Base-by-base conservation (phyloP, 2,797 vertebrate species). In the Euphonia xanthogaster region DNA sequence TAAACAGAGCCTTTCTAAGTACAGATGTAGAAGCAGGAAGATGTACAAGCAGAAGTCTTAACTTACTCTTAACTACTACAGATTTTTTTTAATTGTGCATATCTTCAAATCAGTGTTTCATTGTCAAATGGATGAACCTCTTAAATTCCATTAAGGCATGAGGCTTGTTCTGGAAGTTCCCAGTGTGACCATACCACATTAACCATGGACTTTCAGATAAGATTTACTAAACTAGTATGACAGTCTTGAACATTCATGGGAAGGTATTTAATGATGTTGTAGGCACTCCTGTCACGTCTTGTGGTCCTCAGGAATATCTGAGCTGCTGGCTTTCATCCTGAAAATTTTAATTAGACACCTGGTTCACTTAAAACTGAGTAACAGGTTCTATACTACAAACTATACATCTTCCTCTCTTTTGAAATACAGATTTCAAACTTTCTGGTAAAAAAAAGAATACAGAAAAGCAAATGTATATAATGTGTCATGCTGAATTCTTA, bases 41-140 rank as follows among this genome's bases (percentile, higher is more conserved):
- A 96, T 50, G 65, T 96, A 91, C 66, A 95, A 93, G 58, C 87
- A 95, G 80, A 97, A 89, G 88, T 96, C 95, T 96, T 96, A 95
- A 92, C 51, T 88, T 95, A 55, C 42, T 93, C 7, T 85, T 85
- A 66, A 66, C 55, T 95, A 77, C 79, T 78, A 42, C 40, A 74
- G 57, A 18, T 1, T 25, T 10, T n/a, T 82, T 77, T 83, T 54
- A 68, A 37, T 81, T 66, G 37, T 74, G n/a, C 15, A 6, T 83
- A 57, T 92, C 50, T 93, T 84, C 67, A 92, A 67, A 74, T 93
- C 2, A 6, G 7, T 73, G 31, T 88, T 79, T 80, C 30, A 40
- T 17, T 86, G 50, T 57, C 75, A 37, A 67, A 76, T 78, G 68
- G 78, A 65, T 63, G 70, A 81, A 85, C 33, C 25, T 75, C 58